Base-by-base conservation (phyloP, 2,797 vertebrate species). In the Hippopotamyrus pictus region DNA sequence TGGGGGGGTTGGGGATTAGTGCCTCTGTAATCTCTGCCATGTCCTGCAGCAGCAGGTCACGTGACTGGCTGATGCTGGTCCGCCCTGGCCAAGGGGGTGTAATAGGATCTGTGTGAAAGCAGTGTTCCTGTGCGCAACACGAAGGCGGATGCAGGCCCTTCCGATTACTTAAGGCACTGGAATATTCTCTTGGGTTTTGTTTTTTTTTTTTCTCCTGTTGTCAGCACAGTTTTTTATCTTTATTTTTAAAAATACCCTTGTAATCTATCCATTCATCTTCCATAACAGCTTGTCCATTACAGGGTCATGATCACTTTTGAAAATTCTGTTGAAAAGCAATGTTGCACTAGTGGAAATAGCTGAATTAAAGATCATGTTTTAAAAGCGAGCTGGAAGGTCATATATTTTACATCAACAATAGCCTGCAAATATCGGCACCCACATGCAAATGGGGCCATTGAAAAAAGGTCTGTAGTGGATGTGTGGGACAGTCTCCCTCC, bases 1-100 rank as follows among this genome's bases (percentile, higher is more conserved):
- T 96, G 95, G 95, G 95, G 95, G 95, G 95, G 95, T 95, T 93
- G 94, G 94, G 95, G 95, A 95, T 96, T 96, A 95, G 95, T 94
- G 92, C 92, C 93, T 92, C 94, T 95, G 95, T 93, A 96, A 96
- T 95, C 95, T 91, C 92, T 93, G 95, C 93, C 93, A 94, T 92
- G 93, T 93, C 93, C 93, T 94, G 93, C 91, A 93, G 91, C 93
- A 93, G 91, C 92, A 90, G 93, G 93, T 94, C 95, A 95, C 95
- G 94, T 95, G 93, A 94, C 95, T 94, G 93, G 92, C 94, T 94
- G 94, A 94, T 90, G 92, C 91, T 84, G 69, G 86, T 93, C 62
- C 91, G 17, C 54, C 89, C 57, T 46, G 37, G 29, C 82, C n/a
- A 33, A 44, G 82, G 46, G 82, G 82, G 5, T 25, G 82, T 50